These are phyloP conservation scores for Lepisosteus osseus DNA, from an alignment of 2,113 vertebrate species.

Conservation along the genomic window DNA sequence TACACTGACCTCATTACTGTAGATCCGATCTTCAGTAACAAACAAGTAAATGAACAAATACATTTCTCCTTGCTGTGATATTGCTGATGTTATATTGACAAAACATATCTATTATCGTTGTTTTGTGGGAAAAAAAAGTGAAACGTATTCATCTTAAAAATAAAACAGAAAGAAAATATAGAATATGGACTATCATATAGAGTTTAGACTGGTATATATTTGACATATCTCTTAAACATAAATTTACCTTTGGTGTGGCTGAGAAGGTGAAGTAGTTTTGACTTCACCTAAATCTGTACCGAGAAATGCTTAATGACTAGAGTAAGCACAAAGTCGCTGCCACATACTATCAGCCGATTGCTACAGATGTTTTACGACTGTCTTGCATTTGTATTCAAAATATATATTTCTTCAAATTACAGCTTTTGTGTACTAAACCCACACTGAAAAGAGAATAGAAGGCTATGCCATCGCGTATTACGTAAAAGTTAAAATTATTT, in stretches of 20 bases:
- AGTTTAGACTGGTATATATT: too few relatives aligned
- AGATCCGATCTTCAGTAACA: too few relatives aligned
- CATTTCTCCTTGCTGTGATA: too few relatives aligned
- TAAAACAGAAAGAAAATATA: too few relatives aligned
- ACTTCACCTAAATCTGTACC: background rate
- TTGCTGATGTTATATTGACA: too few relatives aligned
- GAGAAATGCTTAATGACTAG: slow-evolving; percentile 11
- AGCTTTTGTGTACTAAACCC: slow-evolving; percentile 1
- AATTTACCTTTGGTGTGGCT: background rate
- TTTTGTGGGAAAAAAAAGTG: too few relatives aligned
- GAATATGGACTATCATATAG: too few relatives aligned
- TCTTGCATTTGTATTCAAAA: background rate
- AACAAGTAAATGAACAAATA: too few relatives aligned
- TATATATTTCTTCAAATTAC: background rate
- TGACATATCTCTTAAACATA: too few relatives aligned
- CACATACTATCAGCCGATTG: slow-evolving; percentile 8
- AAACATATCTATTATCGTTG: too few relatives aligned
- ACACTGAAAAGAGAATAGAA: background rate
- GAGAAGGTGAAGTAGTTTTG: background rate
- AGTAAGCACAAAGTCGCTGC: slow-evolving; percentile 1
- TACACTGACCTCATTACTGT: too few relatives aligned
- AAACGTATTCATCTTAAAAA: too few relatives aligned
- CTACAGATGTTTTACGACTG: slow-evolving; percentile 11
- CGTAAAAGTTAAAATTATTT: slow-evolving; percentile 19
- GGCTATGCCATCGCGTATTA: slow-evolving; percentile 6